phyloP scores from a whole-genome alignment of 2,888 invertebrate genomes.

The Lutraria lutraria region DNA sequence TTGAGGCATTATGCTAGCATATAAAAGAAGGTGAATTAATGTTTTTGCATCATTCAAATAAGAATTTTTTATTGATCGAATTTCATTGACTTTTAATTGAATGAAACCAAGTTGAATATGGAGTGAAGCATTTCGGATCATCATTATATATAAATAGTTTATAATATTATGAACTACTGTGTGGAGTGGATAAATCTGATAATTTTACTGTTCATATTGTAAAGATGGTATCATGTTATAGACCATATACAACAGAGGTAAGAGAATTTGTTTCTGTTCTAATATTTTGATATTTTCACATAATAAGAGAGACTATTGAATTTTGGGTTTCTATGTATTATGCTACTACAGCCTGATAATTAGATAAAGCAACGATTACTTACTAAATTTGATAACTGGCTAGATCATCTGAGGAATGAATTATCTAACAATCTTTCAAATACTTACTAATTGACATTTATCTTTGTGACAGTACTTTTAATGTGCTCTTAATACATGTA shows the following conservation, averaged over 20 bases:
- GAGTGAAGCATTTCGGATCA: not conserved
- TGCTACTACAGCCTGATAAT: no score
- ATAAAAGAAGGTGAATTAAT: not conserved
- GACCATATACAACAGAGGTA: conserved; percentile 16
- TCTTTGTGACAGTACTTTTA: no score
- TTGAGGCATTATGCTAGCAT: not conserved
- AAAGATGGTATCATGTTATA: not conserved
- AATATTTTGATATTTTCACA: not conserved
- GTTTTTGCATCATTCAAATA: conserved; percentile 12
- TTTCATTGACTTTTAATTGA: conserved; percentile 16
- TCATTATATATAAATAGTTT: not conserved
- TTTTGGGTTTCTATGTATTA: no score
- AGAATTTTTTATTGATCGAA: not conserved
- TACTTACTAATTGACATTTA: no score
- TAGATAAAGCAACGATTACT: no score
- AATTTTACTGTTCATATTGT: not conserved
- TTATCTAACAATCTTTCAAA: no score
- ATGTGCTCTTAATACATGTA: no score
- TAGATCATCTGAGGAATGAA: no score
- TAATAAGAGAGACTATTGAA: no score
- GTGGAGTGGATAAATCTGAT: not conserved
- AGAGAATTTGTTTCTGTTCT: not conserved
- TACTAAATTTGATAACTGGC: no score
- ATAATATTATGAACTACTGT: not conserved
- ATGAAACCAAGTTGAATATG: not conserved